Base-by-base conservation (phyloP, 2,797 vertebrate genomes). In the Perodicticus potto region DNA sequence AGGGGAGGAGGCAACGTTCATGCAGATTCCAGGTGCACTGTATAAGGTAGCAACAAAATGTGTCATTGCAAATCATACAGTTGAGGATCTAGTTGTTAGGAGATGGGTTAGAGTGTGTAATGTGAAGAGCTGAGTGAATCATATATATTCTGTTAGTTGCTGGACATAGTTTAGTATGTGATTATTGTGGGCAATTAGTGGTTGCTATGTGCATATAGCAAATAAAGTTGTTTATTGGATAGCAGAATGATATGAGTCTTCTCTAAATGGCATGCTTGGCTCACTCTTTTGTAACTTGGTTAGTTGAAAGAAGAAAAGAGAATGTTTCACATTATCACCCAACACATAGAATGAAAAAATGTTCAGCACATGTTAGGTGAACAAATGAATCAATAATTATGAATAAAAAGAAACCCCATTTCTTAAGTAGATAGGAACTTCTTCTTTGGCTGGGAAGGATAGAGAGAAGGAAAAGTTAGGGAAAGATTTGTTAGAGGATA, bases 401-500 rank as follows among this genome's bases (percentile, higher is more conserved):
- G 55, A 89, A 81, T n/a, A 19, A 61, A 87, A 80, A 63, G n/a
- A 72, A 81, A 86, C 45, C 83, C 37, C 10, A 67, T 86, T 91
- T 95, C 70, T 25, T 57, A 78, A 77, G 80, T 57, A 92, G 19
- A 69, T 67, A 78, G n/a, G 76, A 78, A 55, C 22, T 25, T 25
- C 40, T 45, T 45, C 43, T 74, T 74, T 49, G 14, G 43, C 16
- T 74, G 73, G 43, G 43, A 45, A 49, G 16, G 27, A 14, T 49
- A 45, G 43, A 7, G 43, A 22, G 7, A 8, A 25, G 22, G 22
- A 22, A 32, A 57, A n/a, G 32, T 13, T 77, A 77, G 53, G 2
- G 22, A 78, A n/a, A 34, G n/a, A 22, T 78, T 78, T 34, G 13
- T 78, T 78, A 55, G 57, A 78, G 32, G 32, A 55, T 34, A 14